Evolutionary conservation across 2,888 invertebrate genomes (phyloP).

Genomic region (Gymnosoma rotundatum): DNA sequence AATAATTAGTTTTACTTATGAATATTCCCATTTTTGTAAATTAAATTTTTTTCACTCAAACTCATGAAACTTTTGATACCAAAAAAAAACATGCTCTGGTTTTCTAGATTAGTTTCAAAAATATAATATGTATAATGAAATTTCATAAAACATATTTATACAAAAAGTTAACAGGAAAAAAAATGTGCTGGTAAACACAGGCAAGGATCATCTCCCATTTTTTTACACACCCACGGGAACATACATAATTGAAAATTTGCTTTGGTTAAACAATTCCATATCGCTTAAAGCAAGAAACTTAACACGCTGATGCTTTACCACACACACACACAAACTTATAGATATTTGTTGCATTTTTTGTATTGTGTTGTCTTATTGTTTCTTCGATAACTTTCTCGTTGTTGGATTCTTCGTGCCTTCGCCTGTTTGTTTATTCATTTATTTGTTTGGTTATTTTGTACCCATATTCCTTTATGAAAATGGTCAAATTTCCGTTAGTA

Average conservation of each 20-base stretch:
- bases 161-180: too few relatives aligned
- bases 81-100: too few relatives aligned
- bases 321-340: constrained; percentile 17
- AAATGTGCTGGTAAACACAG: neutral
- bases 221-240: neutral
- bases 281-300: constrained; percentile 19
- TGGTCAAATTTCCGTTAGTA: constrained; percentile 68
- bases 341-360: constrained; percentile 43
- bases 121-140: too few relatives aligned
- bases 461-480: constrained; percentile 59
- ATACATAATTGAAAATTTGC: constrained; percentile 57
- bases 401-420: neutral
- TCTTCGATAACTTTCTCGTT: constrained; percentile 1
- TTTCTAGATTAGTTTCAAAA: too few relatives aligned
- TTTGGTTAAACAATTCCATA: constrained; percentile 31
- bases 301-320: neutral
- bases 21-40: too few relatives aligned
- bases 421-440: constrained; percentile 28
- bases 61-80: too few relatives aligned
- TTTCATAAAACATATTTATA: too few relatives aligned
- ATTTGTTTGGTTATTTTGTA: constrained; percentile 12
- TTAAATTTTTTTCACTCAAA: too few relatives aligned
- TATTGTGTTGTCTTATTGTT: constrained; percentile 46
- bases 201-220: neutral
- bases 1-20: too few relatives aligned